These are phyloP conservation scores for Telenomus remus DNA, from an alignment of 1,140 invertebrate species.

Conservation along the genomic window DNA sequence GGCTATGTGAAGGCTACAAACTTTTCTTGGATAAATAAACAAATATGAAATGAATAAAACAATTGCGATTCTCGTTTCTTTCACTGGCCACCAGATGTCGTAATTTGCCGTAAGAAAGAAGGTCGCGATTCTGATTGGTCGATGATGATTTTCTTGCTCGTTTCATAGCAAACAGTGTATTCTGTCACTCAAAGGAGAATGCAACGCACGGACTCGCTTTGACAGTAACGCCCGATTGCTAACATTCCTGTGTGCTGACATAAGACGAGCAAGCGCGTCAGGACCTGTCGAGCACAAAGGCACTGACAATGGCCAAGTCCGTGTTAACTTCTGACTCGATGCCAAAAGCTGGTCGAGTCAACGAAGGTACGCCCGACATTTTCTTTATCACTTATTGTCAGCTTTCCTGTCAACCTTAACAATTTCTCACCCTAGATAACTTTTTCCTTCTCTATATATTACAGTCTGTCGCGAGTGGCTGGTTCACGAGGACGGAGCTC, in stretches of 20 bases:
- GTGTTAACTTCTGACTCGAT: constrained; percentile 69
- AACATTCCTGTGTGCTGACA: constrained; percentile 49
- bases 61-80: too few species aligned
- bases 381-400: constrained; percentile 35
- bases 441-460: constrained; percentile 63
- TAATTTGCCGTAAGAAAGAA: too few species aligned
- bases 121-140: constrained; percentile 16
- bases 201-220: constrained; percentile 27
- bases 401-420: constrained; percentile 9
- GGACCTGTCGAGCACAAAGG: constrained; percentile 29
- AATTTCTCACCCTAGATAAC: constrained; percentile 11
- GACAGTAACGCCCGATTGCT: constrained; percentile 53
- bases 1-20: too few species aligned
- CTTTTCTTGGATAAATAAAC: too few species aligned
- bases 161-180: not conserved
- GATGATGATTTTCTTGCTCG: constrained; percentile 22
- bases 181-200: constrained; percentile 32
- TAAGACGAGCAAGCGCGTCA: constrained; percentile 34
- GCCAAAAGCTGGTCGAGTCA: constrained; percentile 73
- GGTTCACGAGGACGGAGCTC: constrained; percentile 91
- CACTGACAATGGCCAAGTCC: constrained; percentile 71
- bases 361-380: constrained; percentile 68
- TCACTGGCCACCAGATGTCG: too few species aligned
- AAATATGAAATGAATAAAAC: too few species aligned
- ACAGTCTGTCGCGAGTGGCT: constrained; percentile 92